Base-by-base conservation (phyloP, 2,888 invertebrate species). In the Perizoma affinitatum region DNA sequence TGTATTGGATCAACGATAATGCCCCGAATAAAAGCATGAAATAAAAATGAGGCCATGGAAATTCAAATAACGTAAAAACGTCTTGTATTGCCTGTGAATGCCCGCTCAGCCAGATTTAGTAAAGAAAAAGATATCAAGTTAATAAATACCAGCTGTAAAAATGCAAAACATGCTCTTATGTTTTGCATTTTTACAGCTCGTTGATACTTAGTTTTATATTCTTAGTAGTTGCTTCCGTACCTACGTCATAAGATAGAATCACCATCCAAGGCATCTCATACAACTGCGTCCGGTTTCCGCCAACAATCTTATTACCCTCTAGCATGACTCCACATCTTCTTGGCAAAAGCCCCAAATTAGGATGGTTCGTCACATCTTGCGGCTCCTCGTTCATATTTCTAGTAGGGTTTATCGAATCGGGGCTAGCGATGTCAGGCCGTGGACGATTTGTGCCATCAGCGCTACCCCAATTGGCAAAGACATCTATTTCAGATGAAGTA, bases 181-280 rank as follows among this genome's bases (percentile, higher is more conserved):
- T n/a, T n/a, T n/a, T n/a, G n/a, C n/a, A n/a, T n/a, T n/a, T n/a
- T n/a, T n/a, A 22, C 1, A 22, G 22, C 1, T 22, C 22, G 22
- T 22, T 22, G 22, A 22, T 22, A 22, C 22, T 3, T 22, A 22
- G 22, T 22, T 22, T 22, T 22, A 22, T 22, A 22, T 22, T 22
- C 22, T 22, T 3, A 22, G 22, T 22, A 22, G 22, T 22, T 22
- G 22, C 22, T 22, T 11, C 36, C 67, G 63, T 70, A 91, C 92
- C 73, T 57, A 87, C 82, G 51, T 88, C 78, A 68, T 96, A 96
- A 1, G 94, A 93, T n/a, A 96, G 77, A 1, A 96, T 84, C 0
- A 94, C 95, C 95, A 96, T 95, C 96, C 96, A 96, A 0, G 96
- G 96, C 83, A 94, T 95, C 70, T 96, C 95, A 44, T 92, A 93